Evolutionary conservation across 2,797 vertebrate species (phyloP), one percentile per base, ranked within the genome.

Genomic region (Scarus forsteni): DNA sequence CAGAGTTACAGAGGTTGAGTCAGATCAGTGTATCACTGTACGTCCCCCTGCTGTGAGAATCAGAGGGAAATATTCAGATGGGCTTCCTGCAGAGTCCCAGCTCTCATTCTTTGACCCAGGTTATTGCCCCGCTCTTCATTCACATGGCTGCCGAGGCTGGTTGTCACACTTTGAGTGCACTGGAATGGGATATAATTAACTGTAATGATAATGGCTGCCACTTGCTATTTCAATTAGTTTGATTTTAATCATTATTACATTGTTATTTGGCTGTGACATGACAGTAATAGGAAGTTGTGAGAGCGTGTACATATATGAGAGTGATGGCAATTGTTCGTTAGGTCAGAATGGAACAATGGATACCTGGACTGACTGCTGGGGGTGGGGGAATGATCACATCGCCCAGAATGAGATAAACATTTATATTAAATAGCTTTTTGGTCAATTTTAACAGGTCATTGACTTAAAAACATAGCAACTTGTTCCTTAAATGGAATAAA

Each of bases 191-290:
- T 71, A 87, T 88, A 88, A 91, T 91, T 88, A 88, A 91, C 75
- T 75, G 73, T 80, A 87, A 88, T 84, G 80, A 86, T 87, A 90
- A 92, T 88, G 77, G 81, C 58, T 35, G 13, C 80, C 76, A 75
- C 87, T 88, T 87, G 74, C 77, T 73, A 36, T 81, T 91, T 85
- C 67, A 62, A 88, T 89, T 87, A 81, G 75, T 59, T 65, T 85
- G 77, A 83, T 85, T 89, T 86, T 90, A 83, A 90, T 92, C 82
- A 87, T 88, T 83, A 89, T 90, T 84, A 86, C 80, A 71, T 80
- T 86, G 71, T 88, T 89, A 85, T 89, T 83, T 89, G 67, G 75
- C 84, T 90, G 82, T 86, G 88, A 85, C 72, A 68, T 85, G 83
- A 81, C 77, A 79, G 85, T 86, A 85, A 89, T 85, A 77, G 84